phyloP scores from a whole-genome alignment of 53 echinoderm and acorn worm species.

The Astropecten irregularis region DNA sequence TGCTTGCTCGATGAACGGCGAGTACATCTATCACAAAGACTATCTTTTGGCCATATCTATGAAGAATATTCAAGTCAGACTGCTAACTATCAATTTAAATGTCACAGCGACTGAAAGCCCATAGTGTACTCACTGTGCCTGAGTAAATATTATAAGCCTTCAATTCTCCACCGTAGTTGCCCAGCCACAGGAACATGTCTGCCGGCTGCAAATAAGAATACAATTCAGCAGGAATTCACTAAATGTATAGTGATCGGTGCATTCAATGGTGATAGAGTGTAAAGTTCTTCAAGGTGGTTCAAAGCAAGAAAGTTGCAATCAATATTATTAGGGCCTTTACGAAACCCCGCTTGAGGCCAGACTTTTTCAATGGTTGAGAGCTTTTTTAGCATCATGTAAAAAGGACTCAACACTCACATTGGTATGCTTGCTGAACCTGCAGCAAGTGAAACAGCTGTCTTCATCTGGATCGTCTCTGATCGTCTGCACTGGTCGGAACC shows the following conservation, averaged over 20 bases:
- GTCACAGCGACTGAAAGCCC: neutral
- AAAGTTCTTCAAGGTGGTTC: too few relatives aligned
- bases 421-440: slow-evolving; percentile 81
- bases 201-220: slow-evolving; percentile 60
- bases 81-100: neutral
- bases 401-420: slow-evolving; percentile 47
- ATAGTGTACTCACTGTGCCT: slow-evolving; percentile 80
- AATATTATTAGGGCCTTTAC: too few relatives aligned
- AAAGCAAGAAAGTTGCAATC: too few relatives aligned
- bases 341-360: too few relatives aligned
- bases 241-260: too few relatives aligned
- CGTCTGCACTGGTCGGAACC: slow-evolving; percentile 89
- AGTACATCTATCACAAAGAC: neutral
- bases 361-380: too few relatives aligned
- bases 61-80: neutral
- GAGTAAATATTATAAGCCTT: slow-evolving; percentile 87
- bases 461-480: slow-evolving; percentile 77
- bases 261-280: too few relatives aligned
- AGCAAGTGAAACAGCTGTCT: slow-evolving; percentile 92
- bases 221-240: too few relatives aligned
- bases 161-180: slow-evolving; percentile 89
- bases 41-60: neutral
- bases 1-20: too few relatives aligned
- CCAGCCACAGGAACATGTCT: slow-evolving; percentile 79
- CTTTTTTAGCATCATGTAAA: too few relatives aligned